Evolutionary conservation across 1,140 invertebrate genomes (phyloP), one percentile per base, ranked within the genome.

Genomic region (Pseudomyrmex sp.): DNA sequence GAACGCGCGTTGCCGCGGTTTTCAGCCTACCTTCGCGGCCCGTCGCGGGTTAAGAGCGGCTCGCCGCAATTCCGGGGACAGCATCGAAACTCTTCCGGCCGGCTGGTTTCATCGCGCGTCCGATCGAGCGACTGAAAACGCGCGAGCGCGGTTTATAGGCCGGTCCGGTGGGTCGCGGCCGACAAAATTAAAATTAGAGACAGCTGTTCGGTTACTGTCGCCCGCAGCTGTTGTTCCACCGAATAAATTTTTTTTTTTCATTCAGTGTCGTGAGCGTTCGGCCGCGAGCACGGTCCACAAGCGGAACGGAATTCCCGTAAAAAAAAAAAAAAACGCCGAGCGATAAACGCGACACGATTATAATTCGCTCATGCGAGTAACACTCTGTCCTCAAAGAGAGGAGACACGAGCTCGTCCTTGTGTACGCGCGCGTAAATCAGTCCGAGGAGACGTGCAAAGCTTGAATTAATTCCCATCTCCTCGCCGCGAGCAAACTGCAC

Each of bases 21-120:
- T 62, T 79, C 63, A 83, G 74, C 82, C 73, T 83, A 83, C 82
- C 82, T 83, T 79, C 74, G 74, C 74, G 74, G 63, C 73, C 26
- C 74, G 58, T 68, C 35, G 23, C 61, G 73, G 73, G 82, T 79
- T 83, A 83, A 83, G 82, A 83, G 74, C 82, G 82, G 73, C 74
- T 83, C 20, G 61, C 82, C 82, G 82, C 82, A 77, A 83, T 83
- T 79, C 82, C 82, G 63, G 52, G 74, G 62, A 52, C 73, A 79
- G 82, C 82, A 83, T 83, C 74, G 82, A 83, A 83, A 61, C 63
- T 66, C 74, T 83, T 83, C 74, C 82, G 82, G 63, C 74, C 58
- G 69, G 74, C 63, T 77, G 65, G 54, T 84, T 74, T 84, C 69
- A 83, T 85, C 68, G 72, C 62, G 58, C 85, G 82, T 72, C 61